Evolutionary conservation across 2,888 invertebrate genomes (phyloP).

Genomic region (Frankliniella fusca): DNA sequence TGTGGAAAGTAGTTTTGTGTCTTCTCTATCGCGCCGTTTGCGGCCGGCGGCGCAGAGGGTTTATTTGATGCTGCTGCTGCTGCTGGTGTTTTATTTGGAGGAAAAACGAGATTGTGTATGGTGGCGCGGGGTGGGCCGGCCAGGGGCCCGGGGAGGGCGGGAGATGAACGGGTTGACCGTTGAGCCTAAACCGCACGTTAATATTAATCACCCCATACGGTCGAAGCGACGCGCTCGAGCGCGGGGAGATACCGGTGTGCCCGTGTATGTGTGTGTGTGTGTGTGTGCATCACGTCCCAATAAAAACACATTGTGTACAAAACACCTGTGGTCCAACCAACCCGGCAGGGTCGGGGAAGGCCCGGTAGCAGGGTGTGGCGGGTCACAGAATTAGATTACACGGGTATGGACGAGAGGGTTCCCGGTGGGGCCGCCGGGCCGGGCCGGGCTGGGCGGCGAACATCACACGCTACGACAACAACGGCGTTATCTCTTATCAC

Average conservation of each 20-base stretch:
- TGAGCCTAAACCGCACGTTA: background rate
- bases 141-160: background rate
- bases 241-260: too few relatives aligned
- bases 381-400: constrained; percentile 20
- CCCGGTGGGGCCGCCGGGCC: background rate
- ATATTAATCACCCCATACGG: background rate
- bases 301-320: constrained; percentile 21
- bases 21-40: background rate
- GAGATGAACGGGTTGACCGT: too few relatives aligned
- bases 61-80: background rate
- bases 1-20: too few relatives aligned
- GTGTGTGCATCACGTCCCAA: constrained; percentile 2
- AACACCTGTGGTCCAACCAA: constrained; percentile 5
- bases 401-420: background rate
- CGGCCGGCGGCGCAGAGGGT: too few relatives aligned
- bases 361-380: too few relatives aligned
- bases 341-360: too few relatives aligned
- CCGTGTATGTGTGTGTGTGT: background rate
- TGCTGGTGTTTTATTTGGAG: too few relatives aligned
- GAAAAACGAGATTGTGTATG: too few relatives aligned
- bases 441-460: background rate
- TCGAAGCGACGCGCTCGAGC: too few relatives aligned
- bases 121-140: background rate
- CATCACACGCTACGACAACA: background rate
- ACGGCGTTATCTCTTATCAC: background rate